Evolutionary conservation across 2,888 invertebrate genomes (phyloP).

Genomic region (Hetaerina titia): DNA sequence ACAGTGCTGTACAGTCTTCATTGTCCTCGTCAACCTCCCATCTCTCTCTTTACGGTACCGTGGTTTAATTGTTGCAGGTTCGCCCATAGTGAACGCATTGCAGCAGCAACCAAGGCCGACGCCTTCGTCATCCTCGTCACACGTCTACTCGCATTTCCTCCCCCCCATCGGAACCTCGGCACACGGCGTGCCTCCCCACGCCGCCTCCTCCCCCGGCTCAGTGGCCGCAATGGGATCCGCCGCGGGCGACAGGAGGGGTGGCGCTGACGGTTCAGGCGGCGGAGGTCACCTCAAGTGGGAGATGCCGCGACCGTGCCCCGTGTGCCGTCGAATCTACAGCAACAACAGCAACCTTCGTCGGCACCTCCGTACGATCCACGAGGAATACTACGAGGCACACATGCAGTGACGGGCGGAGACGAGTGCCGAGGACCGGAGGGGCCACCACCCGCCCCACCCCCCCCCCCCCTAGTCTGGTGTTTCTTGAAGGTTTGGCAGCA

Average conservation of each 20-base stretch:
- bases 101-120: not conserved
- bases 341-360: conserved; percentile 75
- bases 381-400: conserved; percentile 1
- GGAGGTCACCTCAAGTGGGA: conserved; percentile 73
- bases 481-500: no score
- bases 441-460: no score
- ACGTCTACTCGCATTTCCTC: conserved; percentile 29
- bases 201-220: not conserved
- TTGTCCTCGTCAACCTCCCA: no score
- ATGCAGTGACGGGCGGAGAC: not conserved
- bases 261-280: conserved; percentile 67
- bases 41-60: no score
- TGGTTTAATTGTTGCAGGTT: not conserved
- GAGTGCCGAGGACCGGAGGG: not conserved
- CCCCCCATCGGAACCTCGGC: not conserved
- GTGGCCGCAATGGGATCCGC: not conserved
- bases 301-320: conserved; percentile 74
- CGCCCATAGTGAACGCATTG: not conserved
- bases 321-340: conserved; percentile 75
- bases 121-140: not conserved
- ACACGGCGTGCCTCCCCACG: not conserved
- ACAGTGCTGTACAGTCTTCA: no score
- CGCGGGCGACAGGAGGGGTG: not conserved
- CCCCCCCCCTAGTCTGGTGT: no score
- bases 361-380: conserved; percentile 70